Percentiles rank a stretch among this genome's conserved stretches.
These are phyloP conservation scores for Synodontis membranacea DNA, from an alignment of 2,113 vertebrate species.

Conservation along the genomic window DNA sequence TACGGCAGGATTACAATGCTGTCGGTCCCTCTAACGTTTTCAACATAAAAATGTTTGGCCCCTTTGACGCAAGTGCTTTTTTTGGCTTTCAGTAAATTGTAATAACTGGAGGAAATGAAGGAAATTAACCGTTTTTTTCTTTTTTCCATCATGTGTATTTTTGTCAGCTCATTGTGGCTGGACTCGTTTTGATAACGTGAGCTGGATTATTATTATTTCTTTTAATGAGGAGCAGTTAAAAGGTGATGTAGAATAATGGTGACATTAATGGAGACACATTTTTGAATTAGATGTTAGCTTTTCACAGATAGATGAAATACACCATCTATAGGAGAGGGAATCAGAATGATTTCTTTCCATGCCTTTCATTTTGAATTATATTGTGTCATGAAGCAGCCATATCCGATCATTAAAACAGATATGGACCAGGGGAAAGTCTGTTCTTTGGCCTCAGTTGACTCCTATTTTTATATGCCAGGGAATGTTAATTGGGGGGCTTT, in stretches of 20 bases:
- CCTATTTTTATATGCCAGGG: not conserved
- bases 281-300: not conserved
- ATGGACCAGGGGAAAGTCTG: not conserved
- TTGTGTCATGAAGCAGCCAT: not conserved
- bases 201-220: not conserved
- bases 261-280: not conserved
- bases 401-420: not conserved
- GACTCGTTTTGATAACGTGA: not conserved
- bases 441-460: not conserved
- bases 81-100: not conserved
- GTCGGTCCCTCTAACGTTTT: not conserved
- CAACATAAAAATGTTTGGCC: not conserved
- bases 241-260: not conserved
- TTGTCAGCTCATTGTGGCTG: not conserved
- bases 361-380: not conserved
- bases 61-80: not conserved
- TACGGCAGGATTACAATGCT: conserved; percentile 2
- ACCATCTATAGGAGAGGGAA: not conserved
- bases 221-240: conserved; percentile 9
- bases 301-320: not conserved
- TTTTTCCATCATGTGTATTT: not conserved
- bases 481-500: conserved; percentile 29
- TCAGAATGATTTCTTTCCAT: not conserved
- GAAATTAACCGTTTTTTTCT: not conserved
- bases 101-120: not conserved